phyloP scores from a whole-genome alignment of 2,888 invertebrate species.

The Trypoxylon attenuatum region DNA sequence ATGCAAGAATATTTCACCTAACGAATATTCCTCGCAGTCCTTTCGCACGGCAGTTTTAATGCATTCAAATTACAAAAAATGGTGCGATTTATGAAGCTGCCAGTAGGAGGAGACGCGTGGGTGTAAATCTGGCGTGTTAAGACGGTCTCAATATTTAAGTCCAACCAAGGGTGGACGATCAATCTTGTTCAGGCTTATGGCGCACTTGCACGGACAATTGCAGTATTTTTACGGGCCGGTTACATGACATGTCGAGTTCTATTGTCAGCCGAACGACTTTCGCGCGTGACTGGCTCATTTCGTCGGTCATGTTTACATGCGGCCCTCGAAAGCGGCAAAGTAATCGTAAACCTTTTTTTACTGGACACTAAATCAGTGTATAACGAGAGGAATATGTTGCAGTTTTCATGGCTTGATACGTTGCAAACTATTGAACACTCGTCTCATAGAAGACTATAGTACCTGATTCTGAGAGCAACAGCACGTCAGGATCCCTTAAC shows the following conservation, averaged over 20 bases:
- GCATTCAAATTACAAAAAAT: background rate
- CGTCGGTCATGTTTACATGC: constrained; percentile 54
- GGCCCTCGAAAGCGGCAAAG: constrained; percentile 41
- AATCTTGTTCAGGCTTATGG: constrained; percentile 16
- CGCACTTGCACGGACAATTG: constrained; percentile 22
- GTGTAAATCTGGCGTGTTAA: background rate
- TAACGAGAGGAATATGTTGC: too few relatives aligned
- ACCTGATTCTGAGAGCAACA: too few relatives aligned
- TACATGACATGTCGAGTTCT: constrained; percentile 23
- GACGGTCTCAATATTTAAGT: constrained; percentile 14
- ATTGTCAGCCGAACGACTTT: constrained; percentile 53
- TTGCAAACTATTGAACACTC: too few relatives aligned
- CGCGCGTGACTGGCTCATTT: constrained; percentile 49
- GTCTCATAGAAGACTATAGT: too few relatives aligned
- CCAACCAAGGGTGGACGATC: constrained; percentile 18
- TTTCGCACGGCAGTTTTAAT: background rate
- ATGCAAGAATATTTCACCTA: background rate
- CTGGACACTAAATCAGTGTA: background rate
- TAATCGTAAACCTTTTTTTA: background rate
- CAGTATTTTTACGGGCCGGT: constrained; percentile 28
- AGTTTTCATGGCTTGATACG: too few relatives aligned
- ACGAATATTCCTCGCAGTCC: background rate
- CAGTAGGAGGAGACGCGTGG: background rate
- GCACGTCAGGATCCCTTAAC: too few relatives aligned
- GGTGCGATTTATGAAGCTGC: background rate